Percentiles rank a stretch among this genome's conserved stretches.
These are phyloP conservation scores for Porites divaricata DNA, from an alignment of 92 coral and sea anemone species.

Conservation along the genomic window DNA sequence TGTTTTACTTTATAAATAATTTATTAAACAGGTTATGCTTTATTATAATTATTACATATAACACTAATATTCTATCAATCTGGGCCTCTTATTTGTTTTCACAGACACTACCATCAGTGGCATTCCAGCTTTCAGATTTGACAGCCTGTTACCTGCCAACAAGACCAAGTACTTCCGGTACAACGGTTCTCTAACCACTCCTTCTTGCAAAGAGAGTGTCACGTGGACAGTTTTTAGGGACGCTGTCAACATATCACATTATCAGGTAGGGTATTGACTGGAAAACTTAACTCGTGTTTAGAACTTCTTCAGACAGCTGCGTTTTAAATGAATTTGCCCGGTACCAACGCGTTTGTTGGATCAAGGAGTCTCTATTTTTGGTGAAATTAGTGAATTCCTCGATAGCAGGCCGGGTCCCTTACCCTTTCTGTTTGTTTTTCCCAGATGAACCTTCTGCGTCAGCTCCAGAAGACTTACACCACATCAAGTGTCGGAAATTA, in stretches of 20 bases:
- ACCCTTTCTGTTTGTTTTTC: neutral
- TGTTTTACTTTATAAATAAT: too few relatives aligned
- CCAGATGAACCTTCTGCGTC: slow-evolving; percentile 22
- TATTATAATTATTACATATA: neutral
- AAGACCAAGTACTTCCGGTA: slow-evolving; percentile 37
- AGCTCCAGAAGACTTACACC: neutral
- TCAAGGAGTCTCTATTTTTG: neutral
- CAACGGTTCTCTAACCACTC: slow-evolving; percentile 34
- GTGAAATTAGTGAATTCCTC: neutral
- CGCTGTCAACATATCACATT: neutral
- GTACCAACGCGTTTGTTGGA: too few relatives aligned
- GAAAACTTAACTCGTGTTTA: too few relatives aligned
- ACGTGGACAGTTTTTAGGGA: slow-evolving; percentile 52
- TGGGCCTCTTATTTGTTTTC: neutral
- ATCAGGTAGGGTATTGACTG: slow-evolving; percentile 13
- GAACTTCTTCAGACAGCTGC: too few relatives aligned
- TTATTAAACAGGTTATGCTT: too few relatives aligned
- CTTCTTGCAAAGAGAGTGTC: slow-evolving; percentile 25
- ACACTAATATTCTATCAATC: neutral
- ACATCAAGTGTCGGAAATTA: slow-evolving; percentile 43
- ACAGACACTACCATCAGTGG: neutral
- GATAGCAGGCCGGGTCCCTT: neutral
- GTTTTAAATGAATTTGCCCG: neutral
- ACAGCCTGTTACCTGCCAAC: slow-evolving; percentile 8
- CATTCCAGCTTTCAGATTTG: neutral